phyloP scores from a whole-genome alignment of 2,888 invertebrate species.

The Aquatica leii region DNA sequence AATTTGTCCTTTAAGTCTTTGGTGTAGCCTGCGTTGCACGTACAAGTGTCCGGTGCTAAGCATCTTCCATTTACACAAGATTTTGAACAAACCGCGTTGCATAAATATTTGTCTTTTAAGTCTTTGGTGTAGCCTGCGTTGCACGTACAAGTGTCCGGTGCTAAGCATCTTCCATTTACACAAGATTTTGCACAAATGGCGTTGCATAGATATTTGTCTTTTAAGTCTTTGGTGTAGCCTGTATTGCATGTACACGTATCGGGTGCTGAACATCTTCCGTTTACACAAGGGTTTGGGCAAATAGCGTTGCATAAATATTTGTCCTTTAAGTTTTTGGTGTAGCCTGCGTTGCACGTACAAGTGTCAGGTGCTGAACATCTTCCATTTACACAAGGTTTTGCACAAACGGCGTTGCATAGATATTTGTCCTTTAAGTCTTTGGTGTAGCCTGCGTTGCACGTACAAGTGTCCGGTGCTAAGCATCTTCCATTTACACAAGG shows the following conservation, averaged over 20 bases:
- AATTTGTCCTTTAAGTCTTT: constrained; percentile 34
- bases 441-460: constrained; percentile 15
- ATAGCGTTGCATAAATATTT: constrained; percentile 29
- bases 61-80: constrained; percentile 12
- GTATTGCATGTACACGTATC: constrained; percentile 37
- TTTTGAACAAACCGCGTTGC: not conserved
- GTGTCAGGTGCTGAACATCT: constrained; percentile 71
- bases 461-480: no score
- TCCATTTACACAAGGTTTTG: constrained; percentile 73
- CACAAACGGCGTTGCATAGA: constrained; percentile 72
- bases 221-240: constrained; percentile 42
- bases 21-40: constrained; percentile 15
- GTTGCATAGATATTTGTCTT: constrained; percentile 53
- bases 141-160: no score
- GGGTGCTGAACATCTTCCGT: constrained; percentile 41
- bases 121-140: no score
- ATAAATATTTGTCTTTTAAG: constrained; percentile 10
- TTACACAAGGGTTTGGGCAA: constrained; percentile 15
- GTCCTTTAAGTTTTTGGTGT: not conserved
- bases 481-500: constrained; percentile 12
- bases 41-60: no score
- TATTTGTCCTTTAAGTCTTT: constrained; percentile 34
- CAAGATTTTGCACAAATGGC: constrained; percentile 63
- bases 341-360: constrained; percentile 58
- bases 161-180: constrained; percentile 82